Percentiles rank a stretch among this genome's conserved stretches.
phyloP scores from a whole-genome alignment of 2,888 invertebrate species.

The Cephus pygmeus region DNA sequence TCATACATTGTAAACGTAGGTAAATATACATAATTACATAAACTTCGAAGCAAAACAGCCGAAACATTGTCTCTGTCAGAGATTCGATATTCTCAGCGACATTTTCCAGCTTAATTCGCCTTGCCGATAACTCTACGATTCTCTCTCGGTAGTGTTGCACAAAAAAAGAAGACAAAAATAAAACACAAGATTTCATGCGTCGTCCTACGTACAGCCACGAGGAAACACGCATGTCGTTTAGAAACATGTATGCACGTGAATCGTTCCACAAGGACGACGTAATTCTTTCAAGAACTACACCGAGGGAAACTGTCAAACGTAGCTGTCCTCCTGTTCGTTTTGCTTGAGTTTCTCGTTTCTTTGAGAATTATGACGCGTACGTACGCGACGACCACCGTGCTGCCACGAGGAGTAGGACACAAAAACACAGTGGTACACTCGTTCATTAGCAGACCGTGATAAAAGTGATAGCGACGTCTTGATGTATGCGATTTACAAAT shows the following conservation, averaged over 20 bases:
- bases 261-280: background rate
- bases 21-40: background rate
- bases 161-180: background rate
- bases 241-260: background rate
- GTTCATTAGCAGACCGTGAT: constrained; percentile 14
- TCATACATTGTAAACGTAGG: background rate
- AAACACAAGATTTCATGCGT: background rate
- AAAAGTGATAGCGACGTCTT: constrained; percentile 11
- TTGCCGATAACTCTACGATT: background rate
- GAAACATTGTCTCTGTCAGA: background rate
- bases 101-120: background rate
- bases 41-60: background rate
- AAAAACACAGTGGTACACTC: background rate
- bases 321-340: background rate
- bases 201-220: background rate
- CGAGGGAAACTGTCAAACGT: background rate
- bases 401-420: background rate
- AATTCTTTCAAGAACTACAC: background rate
- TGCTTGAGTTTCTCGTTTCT: background rate
- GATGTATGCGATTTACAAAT: background rate
- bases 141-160: background rate
- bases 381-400: background rate
- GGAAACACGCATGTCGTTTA: background rate
- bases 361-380: background rate
- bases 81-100: background rate